phyloP scores from a whole-genome alignment of 2,888 invertebrate genomes.

The Drosophila algonquin region DNA sequence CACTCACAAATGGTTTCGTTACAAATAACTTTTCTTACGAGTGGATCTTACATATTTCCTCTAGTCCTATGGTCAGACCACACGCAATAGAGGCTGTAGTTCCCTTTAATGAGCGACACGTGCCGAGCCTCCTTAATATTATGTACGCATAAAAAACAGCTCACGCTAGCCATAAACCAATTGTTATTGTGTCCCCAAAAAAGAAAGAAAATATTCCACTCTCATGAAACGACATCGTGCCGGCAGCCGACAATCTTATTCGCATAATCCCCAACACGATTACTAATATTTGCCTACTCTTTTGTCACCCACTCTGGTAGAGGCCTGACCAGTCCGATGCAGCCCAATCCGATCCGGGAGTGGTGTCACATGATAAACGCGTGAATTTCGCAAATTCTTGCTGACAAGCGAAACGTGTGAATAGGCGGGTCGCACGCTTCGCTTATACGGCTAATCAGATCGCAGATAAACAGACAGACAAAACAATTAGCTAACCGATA shows the following conservation, averaged over 20 bases:
- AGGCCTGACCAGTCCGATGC: neutral
- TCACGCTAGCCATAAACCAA: slow-evolving; percentile 31
- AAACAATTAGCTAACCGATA: slow-evolving; percentile 19
- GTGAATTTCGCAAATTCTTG: slow-evolving; percentile 59
- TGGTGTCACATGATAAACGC: slow-evolving; percentile 71
- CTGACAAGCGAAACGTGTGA: slow-evolving; percentile 71
- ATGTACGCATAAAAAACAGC: slow-evolving; percentile 30
- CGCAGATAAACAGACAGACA: slow-evolving; percentile 53
- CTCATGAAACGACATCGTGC: slow-evolving; percentile 6
- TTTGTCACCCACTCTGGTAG: slow-evolving; percentile 30
- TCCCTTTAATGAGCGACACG: slow-evolving; percentile 53
- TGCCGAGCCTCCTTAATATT: slow-evolving; percentile 37
- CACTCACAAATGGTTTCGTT: neutral
- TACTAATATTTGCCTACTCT: slow-evolving; percentile 60
- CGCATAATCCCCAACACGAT: slow-evolving; percentile 41
- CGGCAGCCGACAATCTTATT: slow-evolving; percentile 18
- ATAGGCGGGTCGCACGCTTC: slow-evolving; percentile 61
- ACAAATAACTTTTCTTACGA: slow-evolving; percentile 13
- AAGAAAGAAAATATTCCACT: slow-evolving; percentile 43
- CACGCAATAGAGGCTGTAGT: slow-evolving; percentile 23
- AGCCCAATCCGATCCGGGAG: slow-evolving; percentile 4
- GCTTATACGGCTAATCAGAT: slow-evolving; percentile 64
- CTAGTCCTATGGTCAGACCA: slow-evolving; percentile 8
- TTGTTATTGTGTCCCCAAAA: slow-evolving; percentile 25
- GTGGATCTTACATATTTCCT: slow-evolving; percentile 8